Conservation (phyloP, 1,140 invertebrate species). For the Ephestia elutella region DNA sequence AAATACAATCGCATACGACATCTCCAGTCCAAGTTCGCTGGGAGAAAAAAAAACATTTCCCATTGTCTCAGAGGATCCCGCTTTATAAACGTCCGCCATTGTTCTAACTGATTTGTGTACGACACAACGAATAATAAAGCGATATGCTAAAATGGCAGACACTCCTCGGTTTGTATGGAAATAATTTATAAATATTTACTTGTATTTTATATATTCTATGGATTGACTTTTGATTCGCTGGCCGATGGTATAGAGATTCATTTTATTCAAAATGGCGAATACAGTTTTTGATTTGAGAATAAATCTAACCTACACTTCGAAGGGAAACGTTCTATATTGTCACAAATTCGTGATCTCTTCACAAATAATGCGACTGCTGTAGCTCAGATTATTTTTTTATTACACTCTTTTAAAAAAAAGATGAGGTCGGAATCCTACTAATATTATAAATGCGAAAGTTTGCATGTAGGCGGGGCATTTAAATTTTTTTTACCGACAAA, state of each 20-base stretch:
- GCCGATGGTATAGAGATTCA: background rate
- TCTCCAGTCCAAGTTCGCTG: too few relatives aligned
- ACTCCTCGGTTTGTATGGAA: conserved; percentile 25
- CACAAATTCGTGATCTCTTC: too few relatives aligned
- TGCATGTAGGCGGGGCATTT: too few relatives aligned
- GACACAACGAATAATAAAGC: conserved; percentile 37
- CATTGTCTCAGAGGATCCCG: conserved; percentile 14
- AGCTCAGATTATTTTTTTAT: too few relatives aligned
- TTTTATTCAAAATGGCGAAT: background rate
- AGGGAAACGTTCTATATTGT: too few relatives aligned
- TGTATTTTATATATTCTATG: background rate
- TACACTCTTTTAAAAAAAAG: too few relatives aligned
- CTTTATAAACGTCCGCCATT: conserved; percentile 11
- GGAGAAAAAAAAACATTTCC: conserved; percentile 5
- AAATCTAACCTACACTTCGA: too few relatives aligned
- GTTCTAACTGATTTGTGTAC: conserved; percentile 9
- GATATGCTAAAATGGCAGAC: conserved; percentile 43
- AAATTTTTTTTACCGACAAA: too few relatives aligned
- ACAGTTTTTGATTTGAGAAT: background rate
- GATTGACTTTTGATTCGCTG: background rate
- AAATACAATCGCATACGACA: too few relatives aligned
- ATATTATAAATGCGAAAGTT: too few relatives aligned
- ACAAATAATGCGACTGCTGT: too few relatives aligned
- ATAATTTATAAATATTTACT: conserved; percentile 3
- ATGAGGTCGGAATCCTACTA: too few relatives aligned